Conservation (phyloP, 1,140 invertebrate genomes). For the Drosophila simulans region DNA sequence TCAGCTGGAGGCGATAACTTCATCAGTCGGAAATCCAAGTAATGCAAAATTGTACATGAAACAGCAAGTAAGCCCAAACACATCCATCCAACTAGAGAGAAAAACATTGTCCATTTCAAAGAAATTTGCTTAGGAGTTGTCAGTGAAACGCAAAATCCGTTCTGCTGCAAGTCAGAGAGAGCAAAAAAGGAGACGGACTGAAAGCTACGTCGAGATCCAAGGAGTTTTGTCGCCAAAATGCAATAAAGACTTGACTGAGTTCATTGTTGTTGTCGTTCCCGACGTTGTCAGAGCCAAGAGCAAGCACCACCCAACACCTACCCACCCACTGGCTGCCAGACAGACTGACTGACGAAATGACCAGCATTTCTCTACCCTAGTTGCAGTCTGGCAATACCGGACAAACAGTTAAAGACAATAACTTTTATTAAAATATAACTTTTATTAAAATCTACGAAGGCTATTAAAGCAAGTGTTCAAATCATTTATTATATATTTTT, state of each 20-base stretch:
- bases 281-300: constrained; percentile 40
- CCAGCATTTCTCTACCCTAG: constrained; percentile 49
- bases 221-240: constrained; percentile 75
- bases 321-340: constrained; percentile 26
- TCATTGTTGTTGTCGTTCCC: constrained; percentile 51
- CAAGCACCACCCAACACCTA: constrained; percentile 26
- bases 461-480: no score
- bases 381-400: constrained; percentile 8
- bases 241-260: constrained; percentile 67
- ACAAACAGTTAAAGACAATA: constrained; percentile 6
- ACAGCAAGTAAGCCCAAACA: constrained; percentile 37
- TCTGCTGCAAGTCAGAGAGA: constrained; percentile 30
- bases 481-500: not conserved
- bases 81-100: constrained; percentile 28
- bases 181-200: constrained; percentile 26
- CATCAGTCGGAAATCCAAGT: constrained; percentile 13
- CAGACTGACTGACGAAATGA: constrained; percentile 56
- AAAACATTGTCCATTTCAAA: constrained; percentile 47
- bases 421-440: not conserved
- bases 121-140: constrained; percentile 70
- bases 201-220: constrained; percentile 50
- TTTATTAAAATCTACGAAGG: no score
- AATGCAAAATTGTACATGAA: constrained; percentile 46
- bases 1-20: constrained; percentile 4
- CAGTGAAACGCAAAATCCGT: constrained; percentile 70